Percentiles rank a stretch among this genome's conserved stretches.
These are phyloP conservation scores for Holothuria leucospilota DNA, from an alignment of 53 echinoderm and acorn worm species.

Conservation along the genomic window DNA sequence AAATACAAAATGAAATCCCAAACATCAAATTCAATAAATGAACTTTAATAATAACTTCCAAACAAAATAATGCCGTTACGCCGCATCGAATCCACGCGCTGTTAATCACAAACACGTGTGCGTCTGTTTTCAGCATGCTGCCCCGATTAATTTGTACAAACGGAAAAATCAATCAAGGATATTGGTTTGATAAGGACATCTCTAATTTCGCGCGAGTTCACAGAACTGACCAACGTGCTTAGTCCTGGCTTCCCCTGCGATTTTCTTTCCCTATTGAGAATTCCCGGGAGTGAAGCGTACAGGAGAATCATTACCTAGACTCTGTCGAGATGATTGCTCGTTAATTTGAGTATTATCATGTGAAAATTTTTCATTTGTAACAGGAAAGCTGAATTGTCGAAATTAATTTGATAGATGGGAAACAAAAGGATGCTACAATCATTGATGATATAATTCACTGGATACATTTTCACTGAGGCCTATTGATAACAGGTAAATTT, in stretches of 20 bases:
- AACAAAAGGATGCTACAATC: slow-evolving; percentile 44
- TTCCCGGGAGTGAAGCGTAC: slow-evolving; percentile 17
- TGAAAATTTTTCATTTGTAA: slow-evolving; percentile 47
- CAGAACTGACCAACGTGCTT: slow-evolving; percentile 42
- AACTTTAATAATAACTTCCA: slow-evolving; percentile 29
- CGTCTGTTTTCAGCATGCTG: slow-evolving; percentile 30
- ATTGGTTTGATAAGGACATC: slow-evolving; percentile 36
- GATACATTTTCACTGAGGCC: too few species aligned
- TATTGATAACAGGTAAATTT: too few species aligned
- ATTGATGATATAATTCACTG: slow-evolving; percentile 18
- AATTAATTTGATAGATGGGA: slow-evolving; percentile 17
- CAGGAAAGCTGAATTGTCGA: slow-evolving; percentile 50
- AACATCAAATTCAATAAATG: slow-evolving; percentile 35
- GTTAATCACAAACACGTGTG: slow-evolving; percentile 38
- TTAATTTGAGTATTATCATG: slow-evolving; percentile 23
- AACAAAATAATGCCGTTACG: slow-evolving; percentile 12
- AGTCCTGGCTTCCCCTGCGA: slow-evolving; percentile 27
- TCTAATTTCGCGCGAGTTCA: slow-evolving; percentile 3
- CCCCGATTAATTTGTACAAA: slow-evolving; percentile 27
- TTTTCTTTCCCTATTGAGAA: slow-evolving; percentile 16
- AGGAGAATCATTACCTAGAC: background rate
- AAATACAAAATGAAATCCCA: slow-evolving; percentile 1
- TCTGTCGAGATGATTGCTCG: too few species aligned
- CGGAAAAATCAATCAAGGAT: slow-evolving; percentile 27
- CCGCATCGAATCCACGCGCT: slow-evolving; percentile 11